Evolutionary conservation across 2,797 vertebrate genomes (phyloP), one percentile per base, ranked within the genome.

Genomic region (Borostomias antarcticus): DNA sequence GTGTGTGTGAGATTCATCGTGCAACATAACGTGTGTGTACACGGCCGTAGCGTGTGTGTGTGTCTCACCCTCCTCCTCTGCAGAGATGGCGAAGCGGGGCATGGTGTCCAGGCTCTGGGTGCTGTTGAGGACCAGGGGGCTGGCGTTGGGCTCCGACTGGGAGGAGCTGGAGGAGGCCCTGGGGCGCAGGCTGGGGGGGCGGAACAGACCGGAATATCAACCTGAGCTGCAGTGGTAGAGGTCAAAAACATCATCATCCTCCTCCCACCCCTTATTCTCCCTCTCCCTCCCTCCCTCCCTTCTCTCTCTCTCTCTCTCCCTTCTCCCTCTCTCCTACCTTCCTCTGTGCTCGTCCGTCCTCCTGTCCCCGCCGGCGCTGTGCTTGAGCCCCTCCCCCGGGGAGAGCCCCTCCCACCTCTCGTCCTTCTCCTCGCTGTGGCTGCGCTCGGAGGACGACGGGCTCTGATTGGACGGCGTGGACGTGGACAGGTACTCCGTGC

Each of bases 81-180:
- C 91, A 1, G 95, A 91, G 77, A 96, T 94, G 75, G 95, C 91
- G 3, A 95, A 94, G 56, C 91, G 95, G 60, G 95, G 94, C 91
- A 95, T 95, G 9, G 90, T 88, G 78, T 97, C 95, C 2, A 95
- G 86, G 87, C 93, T 95, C 78, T 93, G 92, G 13, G 93, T 93
- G 85, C 93, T 94, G 85, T 89, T 93, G 79, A 93, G 89, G 0
- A 92, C 78, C 0, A 92, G 86, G 0, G 93, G 93, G 70, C 93
- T 94, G 64, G 75, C 81, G 28, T 93, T 93, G 28, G 91, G 91
- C 69, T 97, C 94, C 0, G 93, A 93, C 80, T 93, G 93, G 19
- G 93, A 95, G 13, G 93, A 91, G 47, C 94, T 92, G 15, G 94
- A 94, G 0, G 94, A 94, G 0, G 95, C 93, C 84, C 94, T 93